Evolutionary conservation across 2,888 invertebrate genomes (phyloP).

Genomic region (Agonopterix arenella): DNA sequence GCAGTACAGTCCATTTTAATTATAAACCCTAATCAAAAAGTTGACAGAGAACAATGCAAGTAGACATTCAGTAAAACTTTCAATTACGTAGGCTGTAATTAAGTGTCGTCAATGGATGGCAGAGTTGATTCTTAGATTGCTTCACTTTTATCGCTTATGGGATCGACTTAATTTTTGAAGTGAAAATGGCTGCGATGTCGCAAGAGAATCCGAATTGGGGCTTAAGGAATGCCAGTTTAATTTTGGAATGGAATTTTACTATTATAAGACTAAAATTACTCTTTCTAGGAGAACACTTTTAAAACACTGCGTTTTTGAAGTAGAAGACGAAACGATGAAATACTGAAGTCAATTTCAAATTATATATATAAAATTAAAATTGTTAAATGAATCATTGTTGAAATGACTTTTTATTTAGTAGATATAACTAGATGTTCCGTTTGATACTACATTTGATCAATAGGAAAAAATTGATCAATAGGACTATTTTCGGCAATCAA

Average conservation of each 20-base stretch:
- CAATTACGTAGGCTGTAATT: slow-evolving; percentile 63
- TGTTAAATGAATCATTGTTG: no score
- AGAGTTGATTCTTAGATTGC: slow-evolving; percentile 56
- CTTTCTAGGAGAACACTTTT: background rate
- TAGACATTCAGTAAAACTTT: slow-evolving; percentile 35
- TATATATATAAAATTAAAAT: no score
- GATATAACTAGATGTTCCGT: no score
- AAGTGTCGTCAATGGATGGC: slow-evolving; percentile 49
- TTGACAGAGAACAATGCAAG: background rate
- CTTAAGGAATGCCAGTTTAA: slow-evolving; percentile 19
- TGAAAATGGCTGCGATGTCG: slow-evolving; percentile 17
- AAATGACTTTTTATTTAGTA: no score
- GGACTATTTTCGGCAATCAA: no score
- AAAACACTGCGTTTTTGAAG: no score
- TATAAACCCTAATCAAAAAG: background rate
- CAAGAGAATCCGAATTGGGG: slow-evolving; percentile 10
- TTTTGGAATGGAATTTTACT: slow-evolving; percentile 29
- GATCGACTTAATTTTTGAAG: slow-evolving; percentile 54
- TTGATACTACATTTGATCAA: no score
- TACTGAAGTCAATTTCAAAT: no score
- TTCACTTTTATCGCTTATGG: slow-evolving; percentile 51
- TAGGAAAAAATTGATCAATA: no score
- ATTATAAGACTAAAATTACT: background rate
- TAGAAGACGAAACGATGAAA: no score
- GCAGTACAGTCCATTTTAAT: no score